Conservation (phyloP, 1,140 invertebrate species). For the Brachionus sp. region DNA sequence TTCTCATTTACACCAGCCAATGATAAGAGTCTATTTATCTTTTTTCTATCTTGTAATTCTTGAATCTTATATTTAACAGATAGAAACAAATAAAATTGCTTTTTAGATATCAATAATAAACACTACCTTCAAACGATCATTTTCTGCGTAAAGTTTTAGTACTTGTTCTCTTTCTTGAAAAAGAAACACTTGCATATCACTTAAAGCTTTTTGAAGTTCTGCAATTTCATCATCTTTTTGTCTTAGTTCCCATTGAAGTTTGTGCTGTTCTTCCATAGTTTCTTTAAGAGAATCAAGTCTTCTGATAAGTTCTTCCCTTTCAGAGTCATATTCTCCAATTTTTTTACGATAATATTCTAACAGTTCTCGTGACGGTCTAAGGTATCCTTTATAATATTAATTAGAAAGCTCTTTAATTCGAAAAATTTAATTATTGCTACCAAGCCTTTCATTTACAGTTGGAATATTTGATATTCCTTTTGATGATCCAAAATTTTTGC, state of each 20-base stretch:
- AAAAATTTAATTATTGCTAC: neutral
- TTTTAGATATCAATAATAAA: conserved; percentile 43
- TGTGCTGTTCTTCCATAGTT: conserved; percentile 58
- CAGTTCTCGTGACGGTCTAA: conserved; percentile 58
- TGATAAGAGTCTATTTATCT: conserved; percentile 56
- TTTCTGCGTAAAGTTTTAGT: conserved; percentile 59
- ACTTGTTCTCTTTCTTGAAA: conserved; percentile 60
- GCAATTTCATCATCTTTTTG: conserved; percentile 59
- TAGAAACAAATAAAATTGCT: neutral
- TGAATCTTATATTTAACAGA: conserved; percentile 51
- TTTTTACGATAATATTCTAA: conserved; percentile 60
- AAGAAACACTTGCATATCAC: conserved; percentile 60
- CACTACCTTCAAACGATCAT: conserved; percentile 57
- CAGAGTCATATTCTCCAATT: conserved; percentile 59
- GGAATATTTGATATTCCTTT: conserved; percentile 4
- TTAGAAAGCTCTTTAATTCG: neutral
- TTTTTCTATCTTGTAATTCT: conserved; percentile 59
- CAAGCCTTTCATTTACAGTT: conserved; percentile 22
- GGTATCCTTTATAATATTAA: conserved; percentile 49
- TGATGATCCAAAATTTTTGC: neutral
- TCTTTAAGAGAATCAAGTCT: conserved; percentile 57
- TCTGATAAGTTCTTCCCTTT: conserved; percentile 55
- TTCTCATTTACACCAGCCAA: conserved; percentile 52
- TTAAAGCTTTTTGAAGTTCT: conserved; percentile 59
- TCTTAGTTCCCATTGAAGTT: conserved; percentile 55